Base-by-base conservation (phyloP, 2,888 invertebrate genomes). In the Tenthredo notha region DNA sequence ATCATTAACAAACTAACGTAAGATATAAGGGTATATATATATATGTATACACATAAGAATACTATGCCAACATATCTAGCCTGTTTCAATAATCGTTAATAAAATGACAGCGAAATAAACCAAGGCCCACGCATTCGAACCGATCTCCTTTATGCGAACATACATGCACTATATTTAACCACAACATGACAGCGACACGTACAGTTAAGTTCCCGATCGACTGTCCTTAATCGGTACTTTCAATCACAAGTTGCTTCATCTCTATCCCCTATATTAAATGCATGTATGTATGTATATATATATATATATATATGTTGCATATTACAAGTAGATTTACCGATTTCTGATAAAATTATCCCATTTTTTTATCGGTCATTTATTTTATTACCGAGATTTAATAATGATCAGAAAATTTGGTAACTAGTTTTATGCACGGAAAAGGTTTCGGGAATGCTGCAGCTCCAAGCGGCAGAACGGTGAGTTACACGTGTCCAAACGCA, bases 31-130 rank as follows among this genome's bases (percentile, higher is more conserved):
- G 54, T n/a, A 54, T 54, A 54, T 54, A 50, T 0, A 4, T 4
- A 33, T 33, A 2, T 33, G n/a, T 33, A 33, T 33, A 33, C 29
- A 33, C 4, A 4, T 4, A 4, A 33, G 33, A 33, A 33, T 33
- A 33, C 33, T 7, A 37, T 37, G 37, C 37, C 37, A 37, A 37
- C 37, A 33, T 33, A 37, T 37, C 37, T 37, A 37, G 37, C 37
- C 37, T 37, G 37, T 37, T 37, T 47, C 12, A 15, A n/a, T 61
- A 80, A 80, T 80, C 80, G 80, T 80, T 80, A 61, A 74, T 74
- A 80, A 80, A 80, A 80, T 80, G 80, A 80, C 80, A 80, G 80
- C 61, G 61, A 80, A 61, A 80, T 80, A 80, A 58, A 80, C 80
- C 58, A 61, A 37, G 58, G 80, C 80, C 80, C 80, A 80, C 80